These are phyloP conservation scores for Dufourea novaeangliae DNA, from an alignment of 1,140 invertebrate genomes.

Conservation along the genomic window DNA sequence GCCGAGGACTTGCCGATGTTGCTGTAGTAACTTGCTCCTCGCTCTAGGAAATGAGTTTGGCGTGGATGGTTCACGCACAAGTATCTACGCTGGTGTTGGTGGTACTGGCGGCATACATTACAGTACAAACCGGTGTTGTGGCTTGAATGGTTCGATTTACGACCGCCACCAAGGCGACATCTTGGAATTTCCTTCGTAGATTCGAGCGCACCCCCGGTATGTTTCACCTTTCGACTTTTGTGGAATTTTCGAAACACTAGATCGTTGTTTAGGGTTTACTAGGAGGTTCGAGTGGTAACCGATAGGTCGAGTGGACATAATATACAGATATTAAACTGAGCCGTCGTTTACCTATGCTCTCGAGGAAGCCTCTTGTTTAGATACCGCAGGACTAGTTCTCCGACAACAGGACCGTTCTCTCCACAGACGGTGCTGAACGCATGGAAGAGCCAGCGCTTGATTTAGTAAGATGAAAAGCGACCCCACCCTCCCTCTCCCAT, in stretches of 20 bases:
- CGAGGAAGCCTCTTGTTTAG: constrained; percentile 59
- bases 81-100: not conserved
- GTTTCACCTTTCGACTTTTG: too few relatives aligned
- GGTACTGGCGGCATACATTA: not conserved
- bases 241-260: too few relatives aligned
- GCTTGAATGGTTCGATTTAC: constrained; percentile 16
- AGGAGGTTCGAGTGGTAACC: too few relatives aligned
- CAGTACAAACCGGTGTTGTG: not conserved
- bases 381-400: constrained; percentile 55
- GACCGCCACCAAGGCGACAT: not conserved
- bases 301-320: too few relatives aligned
- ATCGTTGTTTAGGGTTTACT: too few relatives aligned
- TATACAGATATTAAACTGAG: too few relatives aligned
- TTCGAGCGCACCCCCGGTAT: not conserved
- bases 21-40: constrained; percentile 73
- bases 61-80: constrained; percentile 63
- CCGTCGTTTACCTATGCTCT: too few relatives aligned
- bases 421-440: not conserved
- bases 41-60: constrained; percentile 76
- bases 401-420: constrained; percentile 43
- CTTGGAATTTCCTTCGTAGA: constrained; percentile 14
- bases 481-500: constrained; percentile 59
- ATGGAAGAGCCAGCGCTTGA: constrained; percentile 58
- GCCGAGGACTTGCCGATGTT: constrained; percentile 74
- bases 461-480: constrained; percentile 78